Percentiles rank a stretch among this genome's conserved stretches.
These are phyloP conservation scores for Pantherophis vulpinus DNA, from an alignment of 2,797 vertebrate genomes.

Conservation along the genomic window DNA sequence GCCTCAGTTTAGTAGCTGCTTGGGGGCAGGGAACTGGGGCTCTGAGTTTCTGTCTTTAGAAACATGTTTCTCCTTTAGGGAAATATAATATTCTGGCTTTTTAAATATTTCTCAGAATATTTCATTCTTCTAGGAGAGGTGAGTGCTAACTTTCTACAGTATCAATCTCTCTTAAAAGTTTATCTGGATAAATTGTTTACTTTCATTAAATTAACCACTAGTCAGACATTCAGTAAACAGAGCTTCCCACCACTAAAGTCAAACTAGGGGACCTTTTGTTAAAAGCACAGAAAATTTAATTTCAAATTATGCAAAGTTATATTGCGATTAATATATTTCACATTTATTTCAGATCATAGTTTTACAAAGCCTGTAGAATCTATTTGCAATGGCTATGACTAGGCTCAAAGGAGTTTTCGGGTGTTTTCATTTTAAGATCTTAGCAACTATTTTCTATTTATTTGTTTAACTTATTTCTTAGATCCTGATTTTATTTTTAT, in stretches of 20 bases:
- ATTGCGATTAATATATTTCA: neutral
- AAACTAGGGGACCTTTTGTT: neutral
- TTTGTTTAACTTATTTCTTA: neutral
- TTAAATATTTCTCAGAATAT: too few relatives aligned
- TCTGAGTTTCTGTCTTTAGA: too few relatives aligned
- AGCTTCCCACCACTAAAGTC: neutral
- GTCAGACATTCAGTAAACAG: neutral
- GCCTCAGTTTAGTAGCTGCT: too few relatives aligned
- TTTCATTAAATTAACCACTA: neutral
- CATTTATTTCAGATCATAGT: neutral
- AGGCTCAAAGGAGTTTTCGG: neutral
- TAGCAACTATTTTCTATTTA: neutral
- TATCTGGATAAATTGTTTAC: neutral
- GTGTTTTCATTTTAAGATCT: neutral
- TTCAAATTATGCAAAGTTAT: neutral
- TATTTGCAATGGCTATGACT: neutral
- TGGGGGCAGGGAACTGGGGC: too few relatives aligned
- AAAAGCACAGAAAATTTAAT: neutral
- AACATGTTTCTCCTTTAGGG: too few relatives aligned
- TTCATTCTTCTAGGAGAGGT: too few relatives aligned
- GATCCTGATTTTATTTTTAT: neutral
- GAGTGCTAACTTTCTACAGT: too few relatives aligned
- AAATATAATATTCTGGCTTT: too few relatives aligned
- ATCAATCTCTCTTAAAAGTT: neutral
- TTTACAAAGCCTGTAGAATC: neutral